Evolutionary conservation across 2,888 invertebrate species (phyloP).

Genomic region (Drosophila tripunctata): DNA sequence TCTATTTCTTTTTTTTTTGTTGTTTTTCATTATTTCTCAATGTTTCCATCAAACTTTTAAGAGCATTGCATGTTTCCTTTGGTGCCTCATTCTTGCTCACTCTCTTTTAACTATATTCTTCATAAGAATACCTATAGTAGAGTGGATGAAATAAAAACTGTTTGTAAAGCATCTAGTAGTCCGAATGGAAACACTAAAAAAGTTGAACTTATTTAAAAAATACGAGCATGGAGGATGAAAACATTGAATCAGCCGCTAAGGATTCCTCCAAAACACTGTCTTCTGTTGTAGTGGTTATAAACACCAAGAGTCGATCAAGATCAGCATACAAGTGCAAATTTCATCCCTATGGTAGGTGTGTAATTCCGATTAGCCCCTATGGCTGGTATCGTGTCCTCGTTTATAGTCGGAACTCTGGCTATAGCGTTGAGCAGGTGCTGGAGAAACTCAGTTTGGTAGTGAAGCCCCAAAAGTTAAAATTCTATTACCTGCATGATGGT

Average conservation of each 20-base stretch:
- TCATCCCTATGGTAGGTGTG: background rate
- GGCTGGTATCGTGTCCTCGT: slow-evolving; percentile 64
- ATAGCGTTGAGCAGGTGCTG: slow-evolving; percentile 16
- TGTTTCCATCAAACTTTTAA: background rate
- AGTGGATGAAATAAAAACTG: background rate
- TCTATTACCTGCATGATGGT: slow-evolving; percentile 41
- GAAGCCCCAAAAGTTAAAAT: slow-evolving; percentile 23
- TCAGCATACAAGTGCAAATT: background rate
- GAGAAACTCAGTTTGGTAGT: slow-evolving; percentile 21
- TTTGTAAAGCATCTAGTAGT: background rate
- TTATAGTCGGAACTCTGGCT: slow-evolving; percentile 25
- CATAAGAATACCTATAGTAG: too few relatives aligned
- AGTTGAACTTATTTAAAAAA: background rate
- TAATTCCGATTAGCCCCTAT: slow-evolving; percentile 45
- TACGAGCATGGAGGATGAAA: slow-evolving; percentile 4
- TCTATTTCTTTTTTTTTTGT: background rate
- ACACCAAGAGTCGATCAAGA: background rate
- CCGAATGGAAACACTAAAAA: background rate
- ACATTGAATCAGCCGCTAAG: background rate
- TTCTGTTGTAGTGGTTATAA: slow-evolving; percentile 5
- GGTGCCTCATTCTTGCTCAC: too few relatives aligned
- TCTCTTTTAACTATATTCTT: too few relatives aligned
- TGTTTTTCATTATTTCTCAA: background rate
- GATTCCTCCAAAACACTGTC: background rate
- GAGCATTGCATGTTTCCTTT: background rate